Percentiles rank a stretch among this genome's conserved stretches.
Conservation (phyloP, 1,140 invertebrate species). For the Diachasmimorpha longicaudata region DNA sequence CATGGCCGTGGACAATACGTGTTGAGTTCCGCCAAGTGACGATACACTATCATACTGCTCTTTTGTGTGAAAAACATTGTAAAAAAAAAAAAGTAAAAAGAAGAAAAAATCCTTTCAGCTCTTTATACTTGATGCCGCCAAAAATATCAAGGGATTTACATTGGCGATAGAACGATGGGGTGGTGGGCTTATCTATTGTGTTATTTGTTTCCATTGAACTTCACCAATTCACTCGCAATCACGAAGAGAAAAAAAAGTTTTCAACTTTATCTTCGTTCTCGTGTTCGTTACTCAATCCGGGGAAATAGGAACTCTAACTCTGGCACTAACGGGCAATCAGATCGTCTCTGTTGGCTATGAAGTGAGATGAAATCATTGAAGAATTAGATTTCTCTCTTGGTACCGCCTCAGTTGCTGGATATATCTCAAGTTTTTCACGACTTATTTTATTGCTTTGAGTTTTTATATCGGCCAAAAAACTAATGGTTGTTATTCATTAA, state of each 20-base stretch:
- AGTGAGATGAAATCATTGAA: constrained; percentile 9
- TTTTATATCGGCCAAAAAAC: neutral
- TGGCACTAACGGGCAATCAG: constrained; percentile 56
- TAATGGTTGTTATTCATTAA: neutral
- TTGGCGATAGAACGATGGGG: neutral
- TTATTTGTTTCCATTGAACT: neutral
- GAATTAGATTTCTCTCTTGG: constrained; percentile 5
- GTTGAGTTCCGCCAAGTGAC: constrained; percentile 51
- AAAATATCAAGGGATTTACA: constrained; percentile 6
- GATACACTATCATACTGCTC: constrained; percentile 53
- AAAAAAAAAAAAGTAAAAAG: neutral
- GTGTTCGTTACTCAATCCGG: constrained; percentile 42
- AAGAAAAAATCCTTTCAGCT: neutral
- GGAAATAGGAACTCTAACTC: constrained; percentile 23
- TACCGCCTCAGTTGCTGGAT: neutral
- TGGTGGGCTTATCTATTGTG: neutral
- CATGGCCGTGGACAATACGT: constrained; percentile 37
- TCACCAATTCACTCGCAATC: constrained; percentile 6
- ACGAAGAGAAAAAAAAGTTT: neutral
- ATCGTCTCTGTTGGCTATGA: constrained; percentile 58
- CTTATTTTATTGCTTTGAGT: constrained; percentile 19
- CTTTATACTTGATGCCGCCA: neutral
- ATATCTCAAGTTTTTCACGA: constrained; percentile 9
- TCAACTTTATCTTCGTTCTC: constrained; percentile 17
- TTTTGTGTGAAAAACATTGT: constrained; percentile 19